Evolutionary conservation across 2,888 invertebrate species (phyloP).

Genomic region (Cerceris ruficornis): DNA sequence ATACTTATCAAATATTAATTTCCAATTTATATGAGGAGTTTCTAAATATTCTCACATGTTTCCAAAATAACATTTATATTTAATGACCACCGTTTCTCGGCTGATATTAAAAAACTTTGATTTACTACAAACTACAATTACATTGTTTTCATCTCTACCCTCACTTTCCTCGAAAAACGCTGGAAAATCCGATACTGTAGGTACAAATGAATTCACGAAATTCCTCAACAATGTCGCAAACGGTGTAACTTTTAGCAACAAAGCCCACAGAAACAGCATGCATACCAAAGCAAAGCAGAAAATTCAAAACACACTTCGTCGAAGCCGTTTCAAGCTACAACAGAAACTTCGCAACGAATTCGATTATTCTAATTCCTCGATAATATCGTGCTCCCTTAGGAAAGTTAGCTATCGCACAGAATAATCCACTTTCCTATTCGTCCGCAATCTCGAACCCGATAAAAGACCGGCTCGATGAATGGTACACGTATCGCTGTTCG

Average conservation of each 20-base stretch:
- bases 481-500: too few species aligned
- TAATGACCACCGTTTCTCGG: constrained; percentile 11
- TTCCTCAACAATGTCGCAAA: constrained; percentile 31
- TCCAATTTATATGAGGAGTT: too few species aligned
- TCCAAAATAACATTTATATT: not conserved
- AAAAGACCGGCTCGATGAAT: too few species aligned
- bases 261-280: constrained; percentile 16
- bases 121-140: constrained; percentile 27
- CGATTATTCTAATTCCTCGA: too few species aligned
- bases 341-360: too few species aligned
- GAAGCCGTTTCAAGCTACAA: constrained; percentile 5
- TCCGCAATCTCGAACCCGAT: too few species aligned
- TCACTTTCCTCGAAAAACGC: not conserved
- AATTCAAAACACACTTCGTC: too few species aligned
- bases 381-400: too few species aligned
- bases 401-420: too few species aligned
- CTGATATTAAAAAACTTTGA: not conserved
- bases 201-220: constrained; percentile 42
- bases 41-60: not conserved
- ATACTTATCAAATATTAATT: too few species aligned
- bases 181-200: constrained; percentile 17
- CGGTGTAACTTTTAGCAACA: constrained; percentile 17
- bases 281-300: constrained; percentile 2
- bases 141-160: constrained; percentile 20
- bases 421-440: too few species aligned